Percentiles rank a stretch among this genome's conserved stretches.
Conservation (phyloP, 2,888 invertebrate genomes). For the Caenorhabditis auriculariae region DNA sequence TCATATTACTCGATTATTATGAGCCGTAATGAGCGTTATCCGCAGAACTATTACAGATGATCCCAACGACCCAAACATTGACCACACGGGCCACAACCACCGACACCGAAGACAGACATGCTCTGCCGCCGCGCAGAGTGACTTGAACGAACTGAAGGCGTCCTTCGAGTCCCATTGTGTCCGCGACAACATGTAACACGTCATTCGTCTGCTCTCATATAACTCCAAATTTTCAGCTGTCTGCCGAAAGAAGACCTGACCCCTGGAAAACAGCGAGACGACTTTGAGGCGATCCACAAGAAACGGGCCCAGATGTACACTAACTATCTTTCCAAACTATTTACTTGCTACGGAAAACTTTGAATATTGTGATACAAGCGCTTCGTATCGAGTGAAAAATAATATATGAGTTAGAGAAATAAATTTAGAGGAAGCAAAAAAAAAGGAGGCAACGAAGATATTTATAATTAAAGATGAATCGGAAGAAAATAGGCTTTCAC, state of each 20-base stretch:
- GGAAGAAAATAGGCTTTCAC: too few relatives aligned
- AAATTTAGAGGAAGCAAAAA: too few relatives aligned
- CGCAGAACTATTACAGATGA: not conserved
- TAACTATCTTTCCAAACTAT: conserved; percentile 20
- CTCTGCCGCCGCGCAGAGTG: conserved; percentile 19
- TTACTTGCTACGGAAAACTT: conserved; percentile 28
- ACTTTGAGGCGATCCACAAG: conserved; percentile 35
- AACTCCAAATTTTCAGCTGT: conserved; percentile 28
- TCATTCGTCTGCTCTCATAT: not conserved
- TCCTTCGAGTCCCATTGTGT: conserved; percentile 36
- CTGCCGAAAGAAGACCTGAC: conserved; percentile 47
- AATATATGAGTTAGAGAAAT: too few relatives aligned
- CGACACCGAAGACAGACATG: conserved; percentile 25
- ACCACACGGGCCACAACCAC: conserved; percentile 10
- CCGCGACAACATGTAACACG: conserved; percentile 37
- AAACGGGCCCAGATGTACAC: conserved; percentile 35
- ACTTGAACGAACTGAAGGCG: conserved; percentile 24
- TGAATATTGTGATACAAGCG: too few relatives aligned
- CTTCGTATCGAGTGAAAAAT: too few relatives aligned
- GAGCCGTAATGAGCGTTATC: not conserved
- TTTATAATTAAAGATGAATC: too few relatives aligned
- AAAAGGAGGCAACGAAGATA: too few relatives aligned
- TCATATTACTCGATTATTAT: not conserved
- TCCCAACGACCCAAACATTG: conserved; percentile 4
- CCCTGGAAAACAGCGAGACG: conserved; percentile 29